These are phyloP conservation scores for Liolophura sinensis DNA, from an alignment of 1,140 invertebrate species.

Conservation along the genomic window DNA sequence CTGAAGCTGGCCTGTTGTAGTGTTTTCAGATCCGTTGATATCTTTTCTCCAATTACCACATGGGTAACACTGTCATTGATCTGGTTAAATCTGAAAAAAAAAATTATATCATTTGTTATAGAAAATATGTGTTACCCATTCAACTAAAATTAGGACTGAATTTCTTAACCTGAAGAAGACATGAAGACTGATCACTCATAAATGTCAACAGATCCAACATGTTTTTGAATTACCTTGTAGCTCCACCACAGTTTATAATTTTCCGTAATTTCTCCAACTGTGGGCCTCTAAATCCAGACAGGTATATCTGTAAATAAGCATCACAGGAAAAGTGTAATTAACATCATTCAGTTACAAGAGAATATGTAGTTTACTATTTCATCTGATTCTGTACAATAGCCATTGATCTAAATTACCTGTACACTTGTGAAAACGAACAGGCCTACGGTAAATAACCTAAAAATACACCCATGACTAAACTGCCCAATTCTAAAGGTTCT, in stretches of 20 bases:
- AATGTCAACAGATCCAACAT: conserved; percentile 1
- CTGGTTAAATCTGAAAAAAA: conserved; percentile 67
- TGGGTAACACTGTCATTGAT: conserved; percentile 79
- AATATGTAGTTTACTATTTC: neutral
- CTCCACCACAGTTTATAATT: conserved; percentile 79
- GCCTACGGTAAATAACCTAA: too few relatives aligned
- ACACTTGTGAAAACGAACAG: too few relatives aligned
- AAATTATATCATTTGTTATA: too few relatives aligned
- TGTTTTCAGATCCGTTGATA: conserved; percentile 42
- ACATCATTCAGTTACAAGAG: neutral
- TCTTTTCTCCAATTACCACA: conserved; percentile 70
- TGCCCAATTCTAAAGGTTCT: too few relatives aligned
- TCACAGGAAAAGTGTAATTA: neutral
- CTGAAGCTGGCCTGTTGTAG: conserved; percentile 32
- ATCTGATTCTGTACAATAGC: too few relatives aligned
- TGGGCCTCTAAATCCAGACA: conserved; percentile 68
- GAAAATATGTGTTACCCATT: too few relatives aligned
- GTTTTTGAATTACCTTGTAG: conserved; percentile 61
- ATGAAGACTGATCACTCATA: neutral
- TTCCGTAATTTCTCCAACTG: conserved; percentile 76
- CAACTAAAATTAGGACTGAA: too few relatives aligned
- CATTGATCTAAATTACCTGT: too few relatives aligned
- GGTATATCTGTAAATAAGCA: conserved; percentile 49
- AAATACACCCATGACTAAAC: too few relatives aligned
- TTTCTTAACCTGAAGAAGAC: too few relatives aligned